Base-by-base conservation (phyloP, 2,113 vertebrate genomes). In the Syngnathus scovelli region DNA sequence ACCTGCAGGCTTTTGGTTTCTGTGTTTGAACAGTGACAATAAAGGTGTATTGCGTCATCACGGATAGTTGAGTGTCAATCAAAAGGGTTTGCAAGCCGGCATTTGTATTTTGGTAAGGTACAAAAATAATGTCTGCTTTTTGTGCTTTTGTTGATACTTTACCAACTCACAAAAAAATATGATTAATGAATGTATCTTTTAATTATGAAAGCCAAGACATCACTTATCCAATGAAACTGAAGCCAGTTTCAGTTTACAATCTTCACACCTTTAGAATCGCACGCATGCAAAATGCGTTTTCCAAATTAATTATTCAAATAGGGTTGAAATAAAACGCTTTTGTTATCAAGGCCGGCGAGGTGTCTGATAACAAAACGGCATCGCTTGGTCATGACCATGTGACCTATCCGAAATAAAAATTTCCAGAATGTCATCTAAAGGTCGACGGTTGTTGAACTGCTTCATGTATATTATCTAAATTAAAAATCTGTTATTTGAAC, bases 191-290 rank as follows among this genome's bases (percentile, higher is more conserved):
- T 1, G 1, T 23, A 4, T 10, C 10, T 55, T 55, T 55, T 38
- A 38, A 38, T 36, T n/a, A 43, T 61, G 60, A 13, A 41, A 6
- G 38, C 19, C 10, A 13, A 58, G 27, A 36, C 13, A 13, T 41
- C 11, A 11, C 4, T 54, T 4, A 61, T 27, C 49, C 46, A 70
- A 78, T 73, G 68, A 80, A 44, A 66, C 36, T 61, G 59, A 66
- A 75, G 63, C 70, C 67, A 51, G 56, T 77, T 46, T 21, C 58
- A 33, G 27, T 33, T 33, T 33, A 44, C 39, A 44, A 69, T 46
- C 60, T 55, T 41, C 62, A 71, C 74, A 82, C 52, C 64, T 52
- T 10, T 48, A 46, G 68, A 33, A 37, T 62, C 56, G 15, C 52
- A 13, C 43, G 38, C 12, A 13, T 48, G 10, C 61, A 64, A 61